Base-by-base conservation (phyloP, 2,888 invertebrate species). In the Subacronicta megacephala region DNA sequence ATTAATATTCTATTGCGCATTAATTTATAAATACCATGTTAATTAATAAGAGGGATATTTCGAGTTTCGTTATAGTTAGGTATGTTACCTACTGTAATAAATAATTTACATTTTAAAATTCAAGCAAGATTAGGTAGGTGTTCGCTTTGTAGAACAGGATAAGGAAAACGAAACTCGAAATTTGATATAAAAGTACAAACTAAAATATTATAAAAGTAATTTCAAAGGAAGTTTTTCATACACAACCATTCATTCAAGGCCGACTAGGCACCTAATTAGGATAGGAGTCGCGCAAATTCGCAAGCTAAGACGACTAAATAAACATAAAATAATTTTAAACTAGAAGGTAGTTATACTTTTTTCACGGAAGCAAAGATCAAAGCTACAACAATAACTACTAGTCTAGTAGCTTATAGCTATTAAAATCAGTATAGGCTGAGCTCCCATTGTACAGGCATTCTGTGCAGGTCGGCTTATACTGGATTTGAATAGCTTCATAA, bases 1-100 rank as follows among this genome's bases (percentile, higher is more conserved):
- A 71, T 65, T 50, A 49, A 54, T 45, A 51, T 64, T 50, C 36
- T 46, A 54, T 54, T 68, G 68, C 54, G 62, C 49, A 61, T 31
- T 46, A 54, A 68, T 43, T 62, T 43, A 44, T 33, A n/a, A 44
- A 12, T 35, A 0, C 9, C 23, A 7, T 42, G 41, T 17, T 43
- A 62, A 55, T 37, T 47, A 46, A 46, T 50, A 26, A 50, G 40
- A 51, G 13, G 23, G 31, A 44, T 68, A 55, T 51, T 69, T 56
- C 69, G 69, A 62, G 63, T 69, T 69, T 52, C 63, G 55, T 62
- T 55, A 29, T 43, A 17, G 35, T 23, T 35, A 17, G 35, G 23
- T 35, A 40, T 9, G 3, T 12, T n/a, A n/a, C n/a, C n/a, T n/a
- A n/a, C n/a, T n/a, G n/a, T n/a, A 31, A 31, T 41, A 26, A 40